Conservation (phyloP, 2,113 vertebrate species). For the Rhea pennata region DNA sequence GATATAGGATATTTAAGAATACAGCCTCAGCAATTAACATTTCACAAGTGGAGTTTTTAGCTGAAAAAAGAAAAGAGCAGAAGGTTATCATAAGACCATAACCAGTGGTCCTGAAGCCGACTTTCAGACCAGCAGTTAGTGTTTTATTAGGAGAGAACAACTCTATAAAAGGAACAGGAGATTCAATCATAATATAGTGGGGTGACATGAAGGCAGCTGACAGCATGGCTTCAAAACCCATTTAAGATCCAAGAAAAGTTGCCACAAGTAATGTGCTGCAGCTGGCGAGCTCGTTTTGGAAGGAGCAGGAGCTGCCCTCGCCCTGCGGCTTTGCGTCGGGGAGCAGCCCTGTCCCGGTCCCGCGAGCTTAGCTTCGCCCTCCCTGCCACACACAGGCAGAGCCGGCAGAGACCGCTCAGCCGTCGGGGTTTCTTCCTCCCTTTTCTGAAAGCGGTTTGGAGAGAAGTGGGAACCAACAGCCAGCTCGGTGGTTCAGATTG, state of each 20-base stretch:
- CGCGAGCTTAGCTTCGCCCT: conserved; percentile 17
- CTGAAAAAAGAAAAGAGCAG: conserved; percentile 48
- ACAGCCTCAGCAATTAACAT: not conserved
- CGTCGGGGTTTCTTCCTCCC: not conserved
- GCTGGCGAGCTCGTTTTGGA: conserved; percentile 74
- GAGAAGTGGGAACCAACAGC: conserved; percentile 24
- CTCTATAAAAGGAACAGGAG: conserved; percentile 86
- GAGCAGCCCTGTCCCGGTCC: conserved; percentile 49
- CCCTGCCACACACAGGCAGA: conserved; percentile 51
- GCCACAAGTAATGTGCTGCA: conserved; percentile 77
- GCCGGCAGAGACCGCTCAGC: not conserved
- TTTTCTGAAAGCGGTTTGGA: conserved; percentile 16
- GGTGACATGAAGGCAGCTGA: conserved; percentile 83
- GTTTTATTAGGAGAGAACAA: conserved; percentile 90
- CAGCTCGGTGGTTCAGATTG: conserved; percentile 36
- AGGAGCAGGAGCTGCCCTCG: conserved; percentile 71
- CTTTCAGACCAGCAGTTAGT: conserved; percentile 71
- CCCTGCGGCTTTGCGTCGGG: conserved; percentile 44
- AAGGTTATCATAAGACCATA: conserved; percentile 45
- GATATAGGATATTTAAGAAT: not conserved
- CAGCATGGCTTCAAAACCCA: conserved; percentile 81
- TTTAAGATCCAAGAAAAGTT: conserved; percentile 78
- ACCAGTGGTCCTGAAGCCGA: conserved; percentile 69
- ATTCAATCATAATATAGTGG: conserved; percentile 79
- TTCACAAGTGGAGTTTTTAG: conserved; percentile 36